phyloP scores from a whole-genome alignment of 1,140 invertebrate species.

The Globodera rostochiensis region DNA sequence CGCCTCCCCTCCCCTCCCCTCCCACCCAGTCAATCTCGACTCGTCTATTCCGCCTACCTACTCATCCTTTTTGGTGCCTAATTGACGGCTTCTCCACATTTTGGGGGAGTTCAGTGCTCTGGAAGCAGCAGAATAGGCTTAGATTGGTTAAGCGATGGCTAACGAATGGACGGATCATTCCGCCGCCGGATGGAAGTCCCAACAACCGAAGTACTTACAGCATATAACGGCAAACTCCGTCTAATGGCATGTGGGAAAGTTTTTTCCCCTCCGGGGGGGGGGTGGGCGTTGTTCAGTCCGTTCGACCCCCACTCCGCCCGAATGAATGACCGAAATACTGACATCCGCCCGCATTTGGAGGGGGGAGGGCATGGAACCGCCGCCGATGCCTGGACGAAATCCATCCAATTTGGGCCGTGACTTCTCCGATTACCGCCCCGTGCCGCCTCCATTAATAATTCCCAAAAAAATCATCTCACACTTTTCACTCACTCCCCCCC shows the following conservation, averaged over 20 bases:
- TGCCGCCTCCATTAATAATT: constrained; percentile 10
- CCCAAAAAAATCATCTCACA: constrained; percentile 12
- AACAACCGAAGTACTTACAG: neutral
- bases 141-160: neutral
- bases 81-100: neutral
- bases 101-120: neutral
- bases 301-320: neutral
- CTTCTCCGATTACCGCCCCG: constrained; percentile 13
- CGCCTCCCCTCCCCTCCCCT: neutral
- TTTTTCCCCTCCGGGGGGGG: neutral
- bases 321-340: no score
- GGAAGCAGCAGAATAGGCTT: neutral
- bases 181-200: neutral
- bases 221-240: no score
- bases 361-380: neutral
- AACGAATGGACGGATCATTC: no score
- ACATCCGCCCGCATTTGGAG: neutral
- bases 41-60: neutral
- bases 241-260: neutral
- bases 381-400: neutral
- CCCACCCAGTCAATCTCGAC: no score
- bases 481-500: neutral
- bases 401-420: neutral
- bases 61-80: neutral
- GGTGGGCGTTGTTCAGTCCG: neutral